Base-by-base conservation (phyloP, 2,113 vertebrate genomes). In the Paedocypris sp. region DNA sequence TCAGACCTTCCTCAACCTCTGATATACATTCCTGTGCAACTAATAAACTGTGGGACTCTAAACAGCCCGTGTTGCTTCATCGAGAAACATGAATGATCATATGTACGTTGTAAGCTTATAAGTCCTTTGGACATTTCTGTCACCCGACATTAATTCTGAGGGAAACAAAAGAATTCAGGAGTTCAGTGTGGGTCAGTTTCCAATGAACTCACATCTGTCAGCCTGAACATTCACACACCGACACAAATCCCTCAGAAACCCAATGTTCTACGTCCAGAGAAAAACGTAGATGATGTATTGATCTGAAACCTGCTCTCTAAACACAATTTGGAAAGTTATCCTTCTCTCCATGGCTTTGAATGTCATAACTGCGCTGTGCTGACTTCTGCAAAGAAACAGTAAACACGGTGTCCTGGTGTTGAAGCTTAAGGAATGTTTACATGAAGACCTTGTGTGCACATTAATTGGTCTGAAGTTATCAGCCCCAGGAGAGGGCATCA, bases 1-100 rank as follows among this genome's bases (percentile, higher is more conserved):
- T 52, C 46, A 36, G 70, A 72, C 70, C 70, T 68, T 66, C 70
- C 62, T 68, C 66, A 62, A 19, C 33, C 51, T 68, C 58, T 72
- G 51, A 53, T 68, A 72, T 58, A 72, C 62, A 72, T 39, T 62
- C 57, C 31, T 43, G 39, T 22, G 12, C 20, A 33, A 16, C 15
- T 28, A 38, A 66, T 72, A 72, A 72, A 72, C 70, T 68, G 42
- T 62, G 68, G 68, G 62, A 66, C 47, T 16, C 43, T 29, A 43
- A 39, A 25, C 38, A 46, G 57, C 38, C 56, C 28, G 31, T 19
- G 39, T 45, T 2, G 36, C 23, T 57, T 35, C 28, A 33, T 15
- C 39, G 48, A 48, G 62, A 42, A 23, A 45, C 23, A 31, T 36
- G 41, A 57, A 48, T 35, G n/a, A n/a, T n/a, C n/a, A n/a, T n/a